These are phyloP conservation scores for Cheilosia scutellata DNA, from an alignment of 2,888 invertebrate genomes.

Conservation along the genomic window DNA sequence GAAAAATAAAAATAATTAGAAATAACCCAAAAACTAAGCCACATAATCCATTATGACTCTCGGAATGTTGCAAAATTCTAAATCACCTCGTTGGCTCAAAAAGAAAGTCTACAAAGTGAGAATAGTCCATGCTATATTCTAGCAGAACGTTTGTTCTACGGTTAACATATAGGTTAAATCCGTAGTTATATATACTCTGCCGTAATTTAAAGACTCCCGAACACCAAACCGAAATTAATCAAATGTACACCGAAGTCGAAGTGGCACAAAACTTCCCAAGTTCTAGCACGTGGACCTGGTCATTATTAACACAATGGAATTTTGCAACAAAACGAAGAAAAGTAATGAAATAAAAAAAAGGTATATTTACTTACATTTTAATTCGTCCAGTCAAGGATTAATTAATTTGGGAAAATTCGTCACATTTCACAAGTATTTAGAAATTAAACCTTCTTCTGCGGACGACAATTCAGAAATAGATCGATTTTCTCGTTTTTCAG, in stretches of 20 bases:
- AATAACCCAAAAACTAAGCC: neutral
- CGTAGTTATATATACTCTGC: slow-evolving; percentile 67
- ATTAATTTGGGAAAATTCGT: neutral
- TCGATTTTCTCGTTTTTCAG: neutral
- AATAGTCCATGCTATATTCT: slow-evolving; percentile 71
- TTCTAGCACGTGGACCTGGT: too few species aligned
- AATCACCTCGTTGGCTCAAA: slow-evolving; percentile 59
- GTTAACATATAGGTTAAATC: slow-evolving; percentile 40
- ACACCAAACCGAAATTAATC: neutral
- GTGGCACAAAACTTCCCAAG: neutral
- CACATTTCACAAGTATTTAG: neutral
- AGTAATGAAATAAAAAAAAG: too few species aligned
- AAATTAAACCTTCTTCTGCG: neutral
- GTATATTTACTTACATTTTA: neutral
- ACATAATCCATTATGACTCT: neutral
- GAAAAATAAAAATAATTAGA: slow-evolving; percentile 15
- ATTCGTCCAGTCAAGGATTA: neutral
- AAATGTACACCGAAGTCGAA: too few species aligned
- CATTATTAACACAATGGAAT: too few species aligned
- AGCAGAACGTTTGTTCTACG: slow-evolving; percentile 77
- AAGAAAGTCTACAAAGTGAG: slow-evolving; percentile 44
- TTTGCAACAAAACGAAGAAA: too few species aligned
- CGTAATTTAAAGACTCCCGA: neutral
- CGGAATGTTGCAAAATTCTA: slow-evolving; percentile 69
- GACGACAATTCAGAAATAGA: slow-evolving; percentile 17